phyloP scores from a whole-genome alignment of 2,888 invertebrate species.

The Lacanobia oleracea region DNA sequence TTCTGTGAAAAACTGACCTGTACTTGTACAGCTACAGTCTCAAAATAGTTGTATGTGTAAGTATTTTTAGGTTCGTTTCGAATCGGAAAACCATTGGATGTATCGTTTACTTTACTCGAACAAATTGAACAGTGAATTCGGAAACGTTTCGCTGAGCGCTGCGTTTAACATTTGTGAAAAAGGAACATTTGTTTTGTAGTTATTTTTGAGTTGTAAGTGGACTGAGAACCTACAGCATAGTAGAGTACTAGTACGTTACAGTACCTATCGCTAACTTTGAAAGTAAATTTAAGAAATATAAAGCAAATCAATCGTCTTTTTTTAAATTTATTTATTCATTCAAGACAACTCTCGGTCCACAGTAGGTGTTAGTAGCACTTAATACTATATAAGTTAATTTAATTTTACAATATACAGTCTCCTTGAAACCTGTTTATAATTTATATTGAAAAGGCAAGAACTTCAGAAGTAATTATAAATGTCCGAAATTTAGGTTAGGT shows the following conservation, averaged over 20 bases:
- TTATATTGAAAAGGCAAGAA: too few species aligned
- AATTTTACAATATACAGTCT: too few species aligned
- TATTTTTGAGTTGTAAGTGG: background rate
- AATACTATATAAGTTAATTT: too few species aligned
- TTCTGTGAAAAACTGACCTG: constrained; percentile 12
- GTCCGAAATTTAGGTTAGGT: too few species aligned
- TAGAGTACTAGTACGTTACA: background rate
- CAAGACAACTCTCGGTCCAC: too few species aligned
- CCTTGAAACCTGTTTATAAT: too few species aligned
- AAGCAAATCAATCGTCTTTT: background rate
- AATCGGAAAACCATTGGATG: constrained; percentile 40
- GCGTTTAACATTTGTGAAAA: background rate
- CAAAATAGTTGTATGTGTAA: constrained; percentile 19
- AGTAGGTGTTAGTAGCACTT: too few species aligned
- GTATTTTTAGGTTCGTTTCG: constrained; percentile 41
- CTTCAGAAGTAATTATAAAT: too few species aligned
- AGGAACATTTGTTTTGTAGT: background rate
- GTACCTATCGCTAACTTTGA: too few species aligned
- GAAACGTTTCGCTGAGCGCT: constrained; percentile 28
- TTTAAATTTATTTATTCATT: too few species aligned
- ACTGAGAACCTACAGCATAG: background rate
- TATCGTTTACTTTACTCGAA: constrained; percentile 35
- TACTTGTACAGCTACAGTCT: constrained; percentile 12
- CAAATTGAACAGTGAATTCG: constrained; percentile 48
- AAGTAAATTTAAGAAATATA: too few species aligned